Base-by-base conservation (phyloP, 1,140 invertebrate genomes). In the Camponotus floridanus region DNA sequence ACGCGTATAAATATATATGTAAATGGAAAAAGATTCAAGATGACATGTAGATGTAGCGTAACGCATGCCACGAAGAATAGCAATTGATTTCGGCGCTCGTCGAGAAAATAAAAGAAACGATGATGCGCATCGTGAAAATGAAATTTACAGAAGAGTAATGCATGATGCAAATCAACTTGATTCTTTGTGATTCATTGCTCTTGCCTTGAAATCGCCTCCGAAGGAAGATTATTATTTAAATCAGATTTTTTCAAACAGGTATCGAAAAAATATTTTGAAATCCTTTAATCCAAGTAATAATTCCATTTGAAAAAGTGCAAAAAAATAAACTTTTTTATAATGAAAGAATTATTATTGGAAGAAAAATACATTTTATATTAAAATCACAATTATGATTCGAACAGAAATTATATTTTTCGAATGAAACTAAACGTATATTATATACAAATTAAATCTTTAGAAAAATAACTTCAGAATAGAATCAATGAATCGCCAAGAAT, bases 1-100 rank as follows among this genome's bases (percentile, higher is more conserved):
- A 91, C 91, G 91, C 86, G 87, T 91, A 87, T 91, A 90, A 68
- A 42, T 80, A n/a, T 80, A n/a, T 80, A 86, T 79, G 33, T 68
- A 71, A 88, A 39, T 42, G 79, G 36, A 83, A 85, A 92, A 92
- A 92, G 89, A 64, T 88, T 83, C 76, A 61, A 87, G 68, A 88
- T 79, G 86, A 90, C 74, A 87, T 39, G 59, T 88, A 87, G 81
- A 85, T 86, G 51, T 71, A 86, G 51, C 76, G 67, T 73, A 18
- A 81, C 39, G 39, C 11, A 18, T 36, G 21, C 21, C 21, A 15
- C 57, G 36, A 3, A 31, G 51, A 73, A 61, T 42, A 73, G 48
- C 33, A 39, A 80, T 57, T 42, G 68, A 42, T 48, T 45, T 83
- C 57, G 42, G 39, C 39, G 55, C 15, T 70, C 15, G 26, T 33